Conservation (phyloP, 2,888 invertebrate species). For the Pandemis cinnamomeana region DNA sequence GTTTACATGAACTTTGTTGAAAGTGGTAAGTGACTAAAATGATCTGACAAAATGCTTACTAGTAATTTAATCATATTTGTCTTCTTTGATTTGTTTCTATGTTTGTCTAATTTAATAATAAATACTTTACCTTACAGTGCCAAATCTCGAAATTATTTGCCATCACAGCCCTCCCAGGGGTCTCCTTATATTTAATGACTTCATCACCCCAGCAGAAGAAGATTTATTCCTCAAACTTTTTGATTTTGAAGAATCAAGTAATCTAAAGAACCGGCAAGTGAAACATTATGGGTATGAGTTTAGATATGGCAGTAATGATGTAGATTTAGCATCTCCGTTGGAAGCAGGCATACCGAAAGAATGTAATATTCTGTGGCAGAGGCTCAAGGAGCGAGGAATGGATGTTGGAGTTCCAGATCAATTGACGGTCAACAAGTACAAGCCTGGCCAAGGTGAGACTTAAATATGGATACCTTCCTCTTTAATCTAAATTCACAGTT, state of each 20-base stretch:
- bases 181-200: constrained; percentile 87
- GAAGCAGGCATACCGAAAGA: constrained; percentile 87
- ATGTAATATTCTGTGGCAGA: constrained; percentile 87
- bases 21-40: constrained; percentile 74
- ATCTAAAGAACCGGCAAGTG: constrained; percentile 92
- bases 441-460: constrained; percentile 90
- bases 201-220: constrained; percentile 90
- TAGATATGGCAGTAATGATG: constrained; percentile 93
- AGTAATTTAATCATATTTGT: too few relatives aligned
- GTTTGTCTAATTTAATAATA: background rate
- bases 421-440: constrained; percentile 93
- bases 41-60: too few relatives aligned
- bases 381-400: constrained; percentile 74
- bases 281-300: constrained; percentile 97
- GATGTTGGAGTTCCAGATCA: constrained; percentile 88
- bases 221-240: constrained; percentile 83
- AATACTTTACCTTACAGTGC: constrained; percentile 62
- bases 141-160: constrained; percentile 65
- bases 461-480: background rate
- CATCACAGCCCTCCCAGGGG: constrained; percentile 86
- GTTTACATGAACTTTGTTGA: constrained; percentile 88
- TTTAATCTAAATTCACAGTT: too few relatives aligned
- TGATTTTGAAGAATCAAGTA: constrained; percentile 68
- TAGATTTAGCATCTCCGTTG: constrained; percentile 89
- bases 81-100: too few relatives aligned